Conservation (phyloP, 2,888 invertebrate genomes). For the Eupithecia insigniata region DNA sequence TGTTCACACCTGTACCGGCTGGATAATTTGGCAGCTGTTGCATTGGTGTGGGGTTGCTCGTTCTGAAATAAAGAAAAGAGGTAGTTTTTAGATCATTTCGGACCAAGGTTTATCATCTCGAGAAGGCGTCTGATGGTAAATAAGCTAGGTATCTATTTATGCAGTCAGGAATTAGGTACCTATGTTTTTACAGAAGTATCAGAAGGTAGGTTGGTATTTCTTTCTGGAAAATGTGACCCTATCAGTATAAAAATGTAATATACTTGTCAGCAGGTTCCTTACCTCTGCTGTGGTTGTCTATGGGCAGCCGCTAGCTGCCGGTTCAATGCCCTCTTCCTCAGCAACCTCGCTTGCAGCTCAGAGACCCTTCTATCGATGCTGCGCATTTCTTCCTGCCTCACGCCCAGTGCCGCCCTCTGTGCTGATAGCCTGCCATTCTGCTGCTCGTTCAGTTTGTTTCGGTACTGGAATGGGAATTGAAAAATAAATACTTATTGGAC, state of each 20-base stretch:
- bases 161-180: no score
- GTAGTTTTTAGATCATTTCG: neutral
- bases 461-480: constrained; percentile 87
- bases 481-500: neutral
- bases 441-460: constrained; percentile 97
- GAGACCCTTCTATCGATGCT: constrained; percentile 97
- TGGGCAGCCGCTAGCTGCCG: constrained; percentile 83
- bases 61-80: constrained; percentile 57
- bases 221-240: neutral
- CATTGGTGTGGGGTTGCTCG: constrained; percentile 77
- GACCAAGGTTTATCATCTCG: neutral
- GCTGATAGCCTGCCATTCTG: constrained; percentile 95
- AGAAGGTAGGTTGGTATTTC: neutral
- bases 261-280: neutral
- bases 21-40: constrained; percentile 79
- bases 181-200: no score
- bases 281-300: constrained; percentile 73
- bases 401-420: constrained; percentile 94
- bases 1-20: constrained; percentile 64
- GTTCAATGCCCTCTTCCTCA: constrained; percentile 94
- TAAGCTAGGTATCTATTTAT: no score
- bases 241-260: neutral
- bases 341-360: constrained; percentile 95
- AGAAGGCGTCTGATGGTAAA: neutral
- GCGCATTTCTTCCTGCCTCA: constrained; percentile 95